These are phyloP conservation scores for Condylostylus longicornis DNA, from an alignment of 1,140 invertebrate species.

Conservation along the genomic window DNA sequence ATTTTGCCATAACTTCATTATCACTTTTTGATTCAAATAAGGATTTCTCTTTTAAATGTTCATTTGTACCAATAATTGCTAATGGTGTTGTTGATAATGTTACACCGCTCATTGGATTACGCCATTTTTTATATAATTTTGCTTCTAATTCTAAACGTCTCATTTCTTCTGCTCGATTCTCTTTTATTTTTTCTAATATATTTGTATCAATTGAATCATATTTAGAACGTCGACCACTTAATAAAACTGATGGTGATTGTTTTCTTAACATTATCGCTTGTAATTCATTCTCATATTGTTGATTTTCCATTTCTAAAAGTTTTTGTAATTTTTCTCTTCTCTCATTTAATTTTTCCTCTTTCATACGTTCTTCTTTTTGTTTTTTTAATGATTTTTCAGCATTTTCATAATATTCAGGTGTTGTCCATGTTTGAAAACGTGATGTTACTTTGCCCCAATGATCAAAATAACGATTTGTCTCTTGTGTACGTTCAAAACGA, in stretches of 20 bases:
- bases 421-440: constrained; percentile 35
- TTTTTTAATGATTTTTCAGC: constrained; percentile 30
- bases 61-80: constrained; percentile 17
- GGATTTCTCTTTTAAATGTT: constrained; percentile 28
- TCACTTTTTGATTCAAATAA: constrained; percentile 25
- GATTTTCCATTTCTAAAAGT: constrained; percentile 36
- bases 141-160: constrained; percentile 34
- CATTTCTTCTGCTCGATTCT: constrained; percentile 31
- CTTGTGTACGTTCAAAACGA: constrained; percentile 21
- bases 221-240: constrained; percentile 4
- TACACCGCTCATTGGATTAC: constrained; percentile 27
- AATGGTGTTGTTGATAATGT: too few species aligned
- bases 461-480: constrained; percentile 25
- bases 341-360: constrained; percentile 30
- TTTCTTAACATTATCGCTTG: constrained; percentile 12
- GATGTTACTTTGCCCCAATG: constrained; percentile 29
- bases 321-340: constrained; percentile 35
- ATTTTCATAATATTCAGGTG: constrained; percentile 34
- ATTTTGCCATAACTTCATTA: constrained; percentile 32
- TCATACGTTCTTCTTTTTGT: constrained; percentile 27
- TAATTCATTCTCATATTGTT: constrained; percentile 32
- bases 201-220: constrained; percentile 12
- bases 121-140: constrained; percentile 36
- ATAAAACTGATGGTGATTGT: too few species aligned
- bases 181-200: constrained; percentile 29